A percentile compares a stretch with the other conserved stretches of the same genome.
Conservation (phyloP, 2,888 invertebrate genomes). For the Amphipoea lucens region DNA sequence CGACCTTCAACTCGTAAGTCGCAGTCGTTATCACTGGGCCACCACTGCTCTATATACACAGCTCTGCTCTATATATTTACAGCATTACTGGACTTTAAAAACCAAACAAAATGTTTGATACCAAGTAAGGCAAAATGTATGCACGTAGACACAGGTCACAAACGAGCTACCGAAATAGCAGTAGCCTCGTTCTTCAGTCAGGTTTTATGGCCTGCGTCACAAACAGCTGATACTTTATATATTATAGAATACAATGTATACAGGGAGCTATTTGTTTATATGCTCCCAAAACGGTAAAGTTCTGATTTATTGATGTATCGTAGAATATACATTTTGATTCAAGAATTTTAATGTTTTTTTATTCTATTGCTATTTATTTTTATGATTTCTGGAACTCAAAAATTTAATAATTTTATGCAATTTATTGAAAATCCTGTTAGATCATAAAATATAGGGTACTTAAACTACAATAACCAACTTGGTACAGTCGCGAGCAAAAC, state of each 20-base stretch:
- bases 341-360: too few relatives aligned
- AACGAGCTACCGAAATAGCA: slow-evolving; percentile 21
- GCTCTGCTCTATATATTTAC: too few relatives aligned
- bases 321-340: too few relatives aligned
- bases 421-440: too few relatives aligned
- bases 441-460: not conserved
- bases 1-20: too few relatives aligned
- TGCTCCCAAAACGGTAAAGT: not conserved
- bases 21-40: too few relatives aligned
- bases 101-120: not conserved
- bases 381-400: too few relatives aligned
- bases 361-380: too few relatives aligned
- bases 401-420: too few relatives aligned
- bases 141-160: not conserved
- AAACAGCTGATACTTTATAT: slow-evolving; percentile 35
- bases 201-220: slow-evolving; percentile 32
- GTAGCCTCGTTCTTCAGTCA: slow-evolving; percentile 15
- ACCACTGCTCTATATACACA: too few relatives aligned
- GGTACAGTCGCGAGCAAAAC: not conserved
- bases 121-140: slow-evolving; percentile 1
- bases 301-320: too few relatives aligned
- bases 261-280: slow-evolving; percentile 10
- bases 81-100: not conserved
- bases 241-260: slow-evolving; percentile 12
- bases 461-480: not conserved